These are phyloP conservation scores for Bombus breviceps DNA, from an alignment of 1,140 invertebrate genomes.

Conservation along the genomic window DNA sequence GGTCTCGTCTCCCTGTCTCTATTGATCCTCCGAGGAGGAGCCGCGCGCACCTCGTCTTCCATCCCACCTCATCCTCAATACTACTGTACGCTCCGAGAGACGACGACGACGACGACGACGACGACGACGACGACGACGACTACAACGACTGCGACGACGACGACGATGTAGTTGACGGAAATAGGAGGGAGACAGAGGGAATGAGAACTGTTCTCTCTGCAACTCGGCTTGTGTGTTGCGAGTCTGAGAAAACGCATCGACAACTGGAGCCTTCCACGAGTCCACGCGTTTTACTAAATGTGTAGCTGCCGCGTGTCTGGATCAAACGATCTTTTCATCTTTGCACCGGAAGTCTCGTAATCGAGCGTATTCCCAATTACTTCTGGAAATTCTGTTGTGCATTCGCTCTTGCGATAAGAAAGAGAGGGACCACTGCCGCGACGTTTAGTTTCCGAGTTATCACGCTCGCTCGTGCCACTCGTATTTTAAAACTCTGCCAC, in stretches of 20 bases:
- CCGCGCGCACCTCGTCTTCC: slow-evolving; percentile 80
- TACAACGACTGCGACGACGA: neutral
- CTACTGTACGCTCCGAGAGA: slow-evolving; percentile 52
- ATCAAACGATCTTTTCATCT: slow-evolving; percentile 44
- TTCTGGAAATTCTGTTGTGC: slow-evolving; percentile 14
- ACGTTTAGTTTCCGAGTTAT: neutral
- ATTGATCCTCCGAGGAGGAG: slow-evolving; percentile 82
- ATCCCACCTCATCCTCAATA: slow-evolving; percentile 74
- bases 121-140: neutral
- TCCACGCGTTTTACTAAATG: slow-evolving; percentile 30
- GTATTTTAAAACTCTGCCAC: neutral
- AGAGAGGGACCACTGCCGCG: neutral
- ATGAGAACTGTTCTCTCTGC: slow-evolving; percentile 50
- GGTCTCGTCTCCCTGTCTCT: slow-evolving; percentile 82
- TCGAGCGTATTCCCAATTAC: slow-evolving; percentile 39
- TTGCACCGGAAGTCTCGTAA: slow-evolving; percentile 22
- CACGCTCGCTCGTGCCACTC: neutral
- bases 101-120: slow-evolving; percentile 43
- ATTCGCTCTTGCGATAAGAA: neutral
- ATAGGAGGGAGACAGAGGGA: slow-evolving; percentile 27
- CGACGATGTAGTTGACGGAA: slow-evolving; percentile 7
- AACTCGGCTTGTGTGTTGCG: slow-evolving; percentile 52
- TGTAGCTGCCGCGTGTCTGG: slow-evolving; percentile 37
- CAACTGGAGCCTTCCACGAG: slow-evolving; percentile 40
- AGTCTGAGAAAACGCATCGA: slow-evolving; percentile 54